Evolutionary conservation across 1,140 invertebrate species (phyloP), one percentile per base, ranked within the genome.

Genomic region (Argopecten irradians): DNA sequence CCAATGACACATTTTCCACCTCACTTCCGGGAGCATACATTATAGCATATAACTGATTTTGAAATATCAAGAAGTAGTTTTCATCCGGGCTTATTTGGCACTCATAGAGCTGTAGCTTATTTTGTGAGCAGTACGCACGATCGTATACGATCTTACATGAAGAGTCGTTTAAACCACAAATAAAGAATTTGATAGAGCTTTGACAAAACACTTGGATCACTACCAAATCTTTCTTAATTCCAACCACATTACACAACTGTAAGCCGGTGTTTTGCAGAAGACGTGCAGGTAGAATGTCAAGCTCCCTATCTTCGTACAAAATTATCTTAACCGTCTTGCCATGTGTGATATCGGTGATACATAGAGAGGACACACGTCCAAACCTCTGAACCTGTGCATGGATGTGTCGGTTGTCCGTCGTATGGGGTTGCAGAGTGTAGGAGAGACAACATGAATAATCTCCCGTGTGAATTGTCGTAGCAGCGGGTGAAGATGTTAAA

Each of bases 221-320:
- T 32, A 90, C 34, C 34, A 88, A 41, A 28, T 88, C 87, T 83
- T 87, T 86, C 33, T 84, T 46, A 34, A 90, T 83, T 46, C 89
- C 89, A 8, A 88, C 86, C 5, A 90, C 89, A 87, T 90, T 90
- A 34, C 89, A 90, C 46, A 88, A 36, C 85, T 90, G 89, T 46
- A 90, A 84, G 13, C 83, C 82, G 5, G 87, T 82, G 35, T 88
- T 88, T 19, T 85, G 43, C 22, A 90, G 41, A 34, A 87, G 33
- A 85, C 85, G 88, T 35, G 39, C 82, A 13, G 89, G 87, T 43
- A 90, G 41, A 32, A 87, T 55, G 33, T 88, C 55, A 3, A 90
- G 82, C 82, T 90, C 89, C 13, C 22, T 34, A 35, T 90, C 87
- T n/a, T 88, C 86, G 19, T 84, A 86, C 41, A 90, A 82, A 34